Evolutionary conservation across 2,113 vertebrate species (phyloP), one percentile per base, ranked within the genome.

Genomic region (Tonatia bakeri): DNA sequence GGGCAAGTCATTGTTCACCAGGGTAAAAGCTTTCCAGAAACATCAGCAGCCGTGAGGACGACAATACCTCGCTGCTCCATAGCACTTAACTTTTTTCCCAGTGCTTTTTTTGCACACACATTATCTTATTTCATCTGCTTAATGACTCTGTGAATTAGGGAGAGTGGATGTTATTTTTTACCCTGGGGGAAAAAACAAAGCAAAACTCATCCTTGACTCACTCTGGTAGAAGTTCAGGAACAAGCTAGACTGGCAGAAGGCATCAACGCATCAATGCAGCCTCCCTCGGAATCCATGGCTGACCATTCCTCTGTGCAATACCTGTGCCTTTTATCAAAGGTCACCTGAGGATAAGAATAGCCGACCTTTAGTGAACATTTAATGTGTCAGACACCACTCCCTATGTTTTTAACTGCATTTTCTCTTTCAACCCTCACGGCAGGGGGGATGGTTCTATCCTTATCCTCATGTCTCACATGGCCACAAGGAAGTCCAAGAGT

Each of bases 81-180:
- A 45, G 76, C 76, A 87, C 59, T 94, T 93, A 90, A 79, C n/a
- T 69, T 81, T 92, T 40, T 11, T 7, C 43, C 45, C 40, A 38
- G 73, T 77, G 80, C n/a, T 73, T 91, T 77, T 88, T 94, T 47
- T 87, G 40, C 43, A 79, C 77, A 82, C 73, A 84, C 64, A 90
- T 94, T 72, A 90, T 95, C 92, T 91, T 65, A 91, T 77, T 96
- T 79, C 95, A 80, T 59, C 72, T 7, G 15, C 87, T 92, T 95
- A 96, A 96, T 67, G 87, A 94, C 81, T 97, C 79, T 91, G 70
- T 79, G 54, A 94, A 85, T 94, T 87, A 92, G 64, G 72, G 65
- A 90, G 33, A 40, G 26, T 70, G 38, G 69, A 84, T 88, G 56
- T 50, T 90, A 92, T 95, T 95, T 82, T 91, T 52, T 90, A n/a